Conservation (phyloP, 2,113 vertebrate species). For the Empidonax alnorum region DNA sequence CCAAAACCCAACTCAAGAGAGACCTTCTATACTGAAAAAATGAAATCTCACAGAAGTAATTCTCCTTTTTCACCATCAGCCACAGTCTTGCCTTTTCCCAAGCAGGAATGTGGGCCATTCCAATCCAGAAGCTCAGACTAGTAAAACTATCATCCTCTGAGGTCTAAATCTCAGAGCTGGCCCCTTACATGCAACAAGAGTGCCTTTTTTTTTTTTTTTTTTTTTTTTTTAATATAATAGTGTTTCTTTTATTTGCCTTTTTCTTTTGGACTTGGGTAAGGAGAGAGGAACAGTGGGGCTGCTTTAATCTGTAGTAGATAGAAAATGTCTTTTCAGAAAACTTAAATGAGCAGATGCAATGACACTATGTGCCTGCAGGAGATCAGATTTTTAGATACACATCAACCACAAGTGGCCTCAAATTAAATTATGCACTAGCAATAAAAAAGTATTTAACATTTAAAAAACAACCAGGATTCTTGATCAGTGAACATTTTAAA, state of each 20-base stretch:
- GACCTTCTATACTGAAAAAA: background rate
- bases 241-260: background rate
- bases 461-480: background rate
- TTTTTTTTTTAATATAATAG: background rate
- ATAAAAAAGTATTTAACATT: background rate
- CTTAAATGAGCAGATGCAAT: background rate
- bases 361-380: background rate
- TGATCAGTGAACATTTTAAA: conserved; percentile 16
- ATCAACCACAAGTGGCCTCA: conserved; percentile 5
- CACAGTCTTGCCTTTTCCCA: background rate
- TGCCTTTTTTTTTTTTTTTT: background rate
- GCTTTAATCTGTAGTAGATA: conserved; percentile 6
- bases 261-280: background rate
- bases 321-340: background rate
- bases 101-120: background rate
- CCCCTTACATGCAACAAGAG: background rate
- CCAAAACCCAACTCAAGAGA: background rate
- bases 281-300: background rate
- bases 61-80: background rate
- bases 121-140: background rate
- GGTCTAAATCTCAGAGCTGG: background rate
- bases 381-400: conserved; percentile 6
- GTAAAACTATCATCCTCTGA: background rate
- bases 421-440: conserved; percentile 29
- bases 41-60: background rate